Base-by-base conservation (phyloP, 2,113 vertebrate genomes). In the Ceyx melanurus region DNA sequence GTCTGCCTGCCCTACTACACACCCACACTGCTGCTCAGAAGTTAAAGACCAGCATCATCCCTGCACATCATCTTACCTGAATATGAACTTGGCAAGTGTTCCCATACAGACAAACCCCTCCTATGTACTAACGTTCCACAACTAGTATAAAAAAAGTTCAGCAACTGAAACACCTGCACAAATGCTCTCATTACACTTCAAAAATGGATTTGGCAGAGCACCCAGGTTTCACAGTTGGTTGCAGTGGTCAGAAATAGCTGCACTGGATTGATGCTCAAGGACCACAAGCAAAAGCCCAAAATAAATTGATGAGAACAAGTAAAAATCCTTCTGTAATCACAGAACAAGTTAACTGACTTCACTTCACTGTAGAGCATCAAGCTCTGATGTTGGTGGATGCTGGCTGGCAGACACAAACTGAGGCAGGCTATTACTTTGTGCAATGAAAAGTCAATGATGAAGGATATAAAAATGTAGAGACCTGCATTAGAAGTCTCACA, bases 381-480 rank as follows among this genome's bases (percentile, higher is more conserved):
- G 73, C 65, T 51, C 70, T 82, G 50, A 50, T 84, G 68, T 1
- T 74, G 91, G 74, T 60, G 67, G 87, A 13, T 73, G 83, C 66
- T 76, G 70, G 74, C 54, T 93, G 90, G 48, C 89, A 92, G 66
- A 79, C 42, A 61, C 56, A 68, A 80, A 81, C 3, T 65, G 65
- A 93, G 83, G 65, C 71, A 90, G 54, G 12, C 70, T 48, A 76
- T 78, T 60, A 54, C 29, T 51, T 81, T 42, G 67, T 31, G 28
- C 37, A 79, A 62, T 17, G 33, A 54, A 82, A 87, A 92, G 80
- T 78, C 62, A 64, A 93, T 73, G 62, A 90, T 73, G 67, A 89
- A 90, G 83, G 78, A 75, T 66, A 92, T 51, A 80, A 82, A 95
- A 94, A 88, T 71, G 65, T 66, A 92, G 90, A 87, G 84, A 77